A percentile compares a stretch with the other conserved stretches of the same genome.
These are phyloP conservation scores for Tupaia chinensis DNA, from an alignment of 2,113 vertebrate genomes.

Conservation along the genomic window DNA sequence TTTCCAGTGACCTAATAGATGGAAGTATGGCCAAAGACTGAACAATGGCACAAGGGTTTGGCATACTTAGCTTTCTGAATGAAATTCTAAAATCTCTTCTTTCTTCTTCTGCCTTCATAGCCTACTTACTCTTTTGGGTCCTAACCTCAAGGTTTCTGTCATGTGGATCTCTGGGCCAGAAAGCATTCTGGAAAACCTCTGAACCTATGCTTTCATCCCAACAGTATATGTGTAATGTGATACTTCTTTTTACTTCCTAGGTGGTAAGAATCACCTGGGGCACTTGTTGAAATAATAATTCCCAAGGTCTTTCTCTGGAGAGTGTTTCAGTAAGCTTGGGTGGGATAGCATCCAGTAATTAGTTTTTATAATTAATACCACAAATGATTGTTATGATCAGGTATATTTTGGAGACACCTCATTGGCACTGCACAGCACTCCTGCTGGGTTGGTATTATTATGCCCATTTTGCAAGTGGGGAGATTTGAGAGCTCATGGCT, in stretches of 20 bases:
- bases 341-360: not conserved
- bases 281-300: conserved; percentile 40
- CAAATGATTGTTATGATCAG: conserved; percentile 5
- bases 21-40: conserved; percentile 38
- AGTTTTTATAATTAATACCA: conserved; percentile 16
- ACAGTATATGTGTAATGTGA: not conserved
- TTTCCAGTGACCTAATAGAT: not conserved
- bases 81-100: not conserved
- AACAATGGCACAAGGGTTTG: not conserved
- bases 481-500: not conserved
- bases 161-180: not conserved
- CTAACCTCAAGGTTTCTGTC: not conserved
- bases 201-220: not conserved
- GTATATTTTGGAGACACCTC: conserved; percentile 26
- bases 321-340: conserved; percentile 19
- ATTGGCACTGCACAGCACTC: not conserved
- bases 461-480: not conserved
- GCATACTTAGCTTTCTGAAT: conserved; percentile 5
- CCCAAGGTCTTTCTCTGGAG: not conserved
- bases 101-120: not conserved
- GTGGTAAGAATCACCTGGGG: conserved; percentile 8
- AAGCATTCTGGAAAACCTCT: conserved; percentile 37
- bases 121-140: not conserved
- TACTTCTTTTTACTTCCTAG: conserved; percentile 48
- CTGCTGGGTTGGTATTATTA: not conserved